Base-by-base conservation (phyloP, 1,140 invertebrate species). In the Campoletis sonorensis region DNA sequence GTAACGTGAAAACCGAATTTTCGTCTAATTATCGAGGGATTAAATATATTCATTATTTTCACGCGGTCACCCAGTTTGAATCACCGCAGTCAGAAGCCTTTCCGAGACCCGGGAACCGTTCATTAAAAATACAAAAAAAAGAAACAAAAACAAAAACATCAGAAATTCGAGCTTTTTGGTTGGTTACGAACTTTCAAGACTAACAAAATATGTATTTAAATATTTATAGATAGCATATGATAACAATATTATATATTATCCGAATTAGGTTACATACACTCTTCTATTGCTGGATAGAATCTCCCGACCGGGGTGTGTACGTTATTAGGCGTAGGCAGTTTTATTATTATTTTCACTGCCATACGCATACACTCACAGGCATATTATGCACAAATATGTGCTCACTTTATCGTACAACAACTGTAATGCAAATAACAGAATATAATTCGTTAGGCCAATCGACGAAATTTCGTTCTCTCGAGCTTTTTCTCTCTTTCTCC, bases 351-450 rank as follows among this genome's bases (percentile, higher is more conserved):
- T 4, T 54, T 91, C 89, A 91, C 90, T 90, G 90, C 90, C 51
- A 54, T 73, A 80, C 45, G 67, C 40, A 26, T 88, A 91, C 87
- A 90, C 87, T 89, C 87, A 81, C 71, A 89, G 89, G 90, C 84
- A 90, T 90, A 86, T 90, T 90, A 90, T 91, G 87, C 86, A 88
- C 89, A 90, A 86, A 88, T 64, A 76, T 45, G 89, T 91, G 89
- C 88, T 86, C 73, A 73, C 73, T 73, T 90, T 90, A 91, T 90
- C 87, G 88, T 89, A 92, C 89, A 91, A 90, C 87, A 90, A 91
- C 91, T 92, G 91, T 90, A 92, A 92, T 91, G 87, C 87, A 92
- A 92, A 92, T 89, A 90, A 92, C 87, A 92, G 85, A 91, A 90
- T 90, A 89, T 88, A 90, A 88, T 90, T 90, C 87, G 88, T 91